phyloP scores from a whole-genome alignment of 2,797 vertebrate species.

The Diglossa cyanea region DNA sequence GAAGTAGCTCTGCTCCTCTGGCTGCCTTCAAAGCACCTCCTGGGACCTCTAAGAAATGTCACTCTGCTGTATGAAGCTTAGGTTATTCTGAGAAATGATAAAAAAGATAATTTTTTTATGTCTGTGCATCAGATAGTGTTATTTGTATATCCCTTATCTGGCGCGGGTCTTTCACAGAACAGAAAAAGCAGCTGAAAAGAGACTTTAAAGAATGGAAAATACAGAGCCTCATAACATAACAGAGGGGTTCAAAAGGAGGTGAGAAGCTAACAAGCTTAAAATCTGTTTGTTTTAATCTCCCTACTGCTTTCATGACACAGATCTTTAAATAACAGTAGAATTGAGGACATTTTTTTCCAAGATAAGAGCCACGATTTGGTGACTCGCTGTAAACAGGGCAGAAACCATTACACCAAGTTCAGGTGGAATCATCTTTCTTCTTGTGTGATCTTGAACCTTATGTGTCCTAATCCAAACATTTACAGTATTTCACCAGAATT shows the following conservation, averaged over 20 bases:
- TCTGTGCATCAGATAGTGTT: conserved; percentile 2
- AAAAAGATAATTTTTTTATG: background rate
- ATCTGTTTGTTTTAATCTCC: background rate
- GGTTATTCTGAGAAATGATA: conserved; percentile 33
- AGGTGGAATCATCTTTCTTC: background rate
- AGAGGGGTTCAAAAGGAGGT: background rate
- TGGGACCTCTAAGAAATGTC: background rate
- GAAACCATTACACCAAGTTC: background rate
- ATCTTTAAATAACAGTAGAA: background rate
- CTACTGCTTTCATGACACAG: background rate
- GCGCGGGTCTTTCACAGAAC: background rate
- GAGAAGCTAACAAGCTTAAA: background rate
- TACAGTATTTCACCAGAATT: background rate
- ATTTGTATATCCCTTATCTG: conserved; percentile 23
- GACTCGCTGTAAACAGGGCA: background rate
- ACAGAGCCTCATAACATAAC: background rate
- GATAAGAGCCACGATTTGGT: background rate
- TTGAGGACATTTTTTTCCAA: background rate
- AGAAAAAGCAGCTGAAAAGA: background rate
- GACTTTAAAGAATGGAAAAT: background rate
- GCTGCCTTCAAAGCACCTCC: background rate
- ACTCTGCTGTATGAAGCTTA: background rate
- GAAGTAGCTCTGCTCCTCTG: background rate
- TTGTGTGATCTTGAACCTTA: background rate
- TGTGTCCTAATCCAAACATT: background rate